Conservation (phyloP, 1,140 invertebrate genomes). For the Oncopeltus fasciatus region DNA sequence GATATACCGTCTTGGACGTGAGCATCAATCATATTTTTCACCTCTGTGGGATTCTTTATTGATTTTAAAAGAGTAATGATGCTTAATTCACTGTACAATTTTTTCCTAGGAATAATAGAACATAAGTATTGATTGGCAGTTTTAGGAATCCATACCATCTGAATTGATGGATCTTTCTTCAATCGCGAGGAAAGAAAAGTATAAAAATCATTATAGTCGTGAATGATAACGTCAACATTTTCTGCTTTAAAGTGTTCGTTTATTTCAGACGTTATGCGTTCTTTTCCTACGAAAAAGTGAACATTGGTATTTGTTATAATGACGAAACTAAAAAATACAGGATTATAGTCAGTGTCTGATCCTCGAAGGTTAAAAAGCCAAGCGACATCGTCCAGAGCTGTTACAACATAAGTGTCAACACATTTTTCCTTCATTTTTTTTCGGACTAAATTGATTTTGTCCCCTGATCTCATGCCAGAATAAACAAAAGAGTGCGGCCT, state of each 20-base stretch:
- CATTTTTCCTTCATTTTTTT: slow-evolving; percentile 55
- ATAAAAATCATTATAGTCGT: slow-evolving; percentile 42
- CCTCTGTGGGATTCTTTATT: slow-evolving; percentile 79
- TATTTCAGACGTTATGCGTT: slow-evolving; percentile 42
- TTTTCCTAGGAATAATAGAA: slow-evolving; percentile 40
- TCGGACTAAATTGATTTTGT: slow-evolving; percentile 54
- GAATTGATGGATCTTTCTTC: slow-evolving; percentile 5
- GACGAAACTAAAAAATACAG: slow-evolving; percentile 87
- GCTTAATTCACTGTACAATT: slow-evolving; percentile 32
- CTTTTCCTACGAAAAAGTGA: slow-evolving; percentile 56
- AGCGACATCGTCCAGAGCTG: slow-evolving; percentile 83
- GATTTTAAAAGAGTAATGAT: slow-evolving; percentile 62
- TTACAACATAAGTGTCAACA: slow-evolving; percentile 55
- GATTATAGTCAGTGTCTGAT: slow-evolving; percentile 87
- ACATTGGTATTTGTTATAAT: slow-evolving; percentile 51
- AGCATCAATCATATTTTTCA: slow-evolving; percentile 9
- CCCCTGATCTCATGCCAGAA: slow-evolving; percentile 45
- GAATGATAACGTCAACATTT: slow-evolving; percentile 36
- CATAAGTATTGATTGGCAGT: slow-evolving; percentile 52
- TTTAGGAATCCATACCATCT: slow-evolving; percentile 50
- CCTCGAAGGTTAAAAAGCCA: slow-evolving; percentile 91
- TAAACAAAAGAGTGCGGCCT: slow-evolving; percentile 47
- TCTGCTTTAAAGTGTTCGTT: slow-evolving; percentile 45
- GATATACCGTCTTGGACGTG: slow-evolving; percentile 45
- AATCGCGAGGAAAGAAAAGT: slow-evolving; percentile 29